These are phyloP conservation scores for Tympanuchus pallidicinctus DNA, from an alignment of 2,113 vertebrate species.

Conservation along the genomic window DNA sequence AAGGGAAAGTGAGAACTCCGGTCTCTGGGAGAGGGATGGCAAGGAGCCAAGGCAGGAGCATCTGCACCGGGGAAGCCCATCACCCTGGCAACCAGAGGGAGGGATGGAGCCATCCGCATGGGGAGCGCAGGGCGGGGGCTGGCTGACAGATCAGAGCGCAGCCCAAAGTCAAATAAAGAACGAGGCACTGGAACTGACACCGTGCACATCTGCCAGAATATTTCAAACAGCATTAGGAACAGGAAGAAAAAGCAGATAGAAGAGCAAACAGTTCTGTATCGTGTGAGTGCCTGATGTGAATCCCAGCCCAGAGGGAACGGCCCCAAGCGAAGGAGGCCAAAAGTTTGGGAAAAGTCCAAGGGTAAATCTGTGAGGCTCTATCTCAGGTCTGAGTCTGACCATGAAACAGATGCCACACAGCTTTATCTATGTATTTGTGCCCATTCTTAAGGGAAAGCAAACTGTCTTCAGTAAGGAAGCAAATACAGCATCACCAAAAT, in stretches of 20 bases:
- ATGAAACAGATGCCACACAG: not conserved
- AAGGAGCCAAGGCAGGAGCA: conserved; percentile 30
- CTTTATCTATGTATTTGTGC: not conserved
- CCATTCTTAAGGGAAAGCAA: not conserved
- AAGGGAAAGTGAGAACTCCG: not conserved
- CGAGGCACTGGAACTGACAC: rapidly evolving
- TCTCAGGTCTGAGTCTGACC: not conserved
- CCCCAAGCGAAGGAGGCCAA: not conserved
- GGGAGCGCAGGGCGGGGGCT: not conserved
- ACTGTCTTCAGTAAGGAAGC: not conserved
- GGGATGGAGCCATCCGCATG: not conserved
- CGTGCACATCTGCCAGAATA: rapidly evolving
- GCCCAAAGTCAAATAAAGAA: not conserved
- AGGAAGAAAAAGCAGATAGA: not conserved
- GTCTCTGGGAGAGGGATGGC: not conserved
- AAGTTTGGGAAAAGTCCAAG: not conserved
- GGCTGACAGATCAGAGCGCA: not conserved
- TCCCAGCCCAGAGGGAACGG: not conserved
- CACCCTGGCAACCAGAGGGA: conserved; percentile 48
- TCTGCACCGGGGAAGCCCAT: conserved; percentile 46
- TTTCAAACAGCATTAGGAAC: not conserved
- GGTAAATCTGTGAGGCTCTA: not conserved
- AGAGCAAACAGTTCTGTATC: not conserved
- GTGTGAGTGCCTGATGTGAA: rapidly evolving
- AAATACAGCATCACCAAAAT: not conserved